Base-by-base conservation (phyloP, 2,113 vertebrate species). In the Thryonomys swinderianus region DNA sequence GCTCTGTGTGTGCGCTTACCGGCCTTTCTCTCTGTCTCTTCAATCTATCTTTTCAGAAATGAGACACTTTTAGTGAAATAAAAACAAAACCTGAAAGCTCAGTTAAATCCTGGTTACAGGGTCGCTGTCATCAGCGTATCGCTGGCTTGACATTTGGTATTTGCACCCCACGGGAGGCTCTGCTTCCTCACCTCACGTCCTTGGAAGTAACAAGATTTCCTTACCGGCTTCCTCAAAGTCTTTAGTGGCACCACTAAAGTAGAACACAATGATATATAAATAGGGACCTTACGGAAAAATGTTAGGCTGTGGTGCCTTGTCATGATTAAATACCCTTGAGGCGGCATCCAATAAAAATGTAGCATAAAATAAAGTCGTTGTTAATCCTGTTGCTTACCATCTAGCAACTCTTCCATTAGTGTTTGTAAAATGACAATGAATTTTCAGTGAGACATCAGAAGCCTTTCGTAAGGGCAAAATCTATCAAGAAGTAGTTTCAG, bases 381-480 rank as follows among this genome's bases (percentile, higher is more conserved):
- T 64, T 74, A 71, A 74, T 45, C 40, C 64, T 64, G 78, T 4
- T 53, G 62, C 53, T 20, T 69, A 61, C 48, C 61, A 79, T 20
- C 53, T 4, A 55, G 40, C 66, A 37, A 79, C 59, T 53, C 61
- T 64, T 69, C 59, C 37, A 37, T 69, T 73, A 42, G 27, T 67
- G 18, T 91, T 80, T 94, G 20, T 69, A 93, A 97, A 83, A 71
- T 59, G 51, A 74, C 17, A 27, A 18, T 74, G 34, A 84, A 82
- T 55, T 94, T 92, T 86, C 74, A 76, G n/a, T 11, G 3, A 87
- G 55, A 93, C 73, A 45, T 80, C 74, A 91, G 69, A 96, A 69
- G 42, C 42, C 14, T 30, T 25, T 48, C n/a, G 27, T 32, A 83
- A 86, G 73, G 45, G 42, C 13, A 79, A 86, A 88, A 64, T 57